Base-by-base conservation (phyloP, 1,140 invertebrate genomes). In the Probaryconus sp. region DNA sequence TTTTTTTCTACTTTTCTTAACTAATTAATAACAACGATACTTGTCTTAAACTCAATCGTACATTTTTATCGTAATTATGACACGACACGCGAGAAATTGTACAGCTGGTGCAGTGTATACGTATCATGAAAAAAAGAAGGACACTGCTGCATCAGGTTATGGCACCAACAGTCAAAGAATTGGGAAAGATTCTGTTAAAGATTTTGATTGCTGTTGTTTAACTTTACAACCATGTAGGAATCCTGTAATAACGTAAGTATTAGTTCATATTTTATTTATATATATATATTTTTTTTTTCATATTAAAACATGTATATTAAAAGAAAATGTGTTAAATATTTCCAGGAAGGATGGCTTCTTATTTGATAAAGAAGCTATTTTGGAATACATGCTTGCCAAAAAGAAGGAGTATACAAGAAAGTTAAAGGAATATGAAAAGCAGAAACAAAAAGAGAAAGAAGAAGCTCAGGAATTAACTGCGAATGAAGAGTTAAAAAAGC, bases 21-120 rank as follows among this genome's bases (percentile, higher is more conserved):
- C n/a, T n/a, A n/a, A n/a, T n/a, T n/a, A n/a, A n/a, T n/a, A n/a
- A n/a, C n/a, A n/a, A n/a, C n/a, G n/a, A n/a, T n/a, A n/a, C n/a
- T n/a, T n/a, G n/a, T n/a, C n/a, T n/a, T n/a, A n/a, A n/a, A n/a
- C n/a, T n/a, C n/a, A n/a, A n/a, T n/a, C n/a, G n/a, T n/a, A n/a
- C n/a, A n/a, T n/a, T n/a, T n/a, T n/a, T n/a, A n/a, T 42, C 16
- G 5, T 3, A 70, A 88, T 61, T 80, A 98, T 97, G 96, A 98
- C 96, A 0, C 88, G 98, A 55, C 98, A 99, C 82, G 97, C 96
- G 3, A 93, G 95, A 84, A 99, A 99, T 89, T 97, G 96, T 80
- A 99, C 98, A 1, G 98, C 98, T 9, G 96, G 97, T 50, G 96
- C 97, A 13, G 97, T 99, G 21, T 99, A 99, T 83, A 98, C 97